Evolutionary conservation across 2,888 invertebrate genomes (phyloP).

Genomic region (Siphlonurus alternatus): DNA sequence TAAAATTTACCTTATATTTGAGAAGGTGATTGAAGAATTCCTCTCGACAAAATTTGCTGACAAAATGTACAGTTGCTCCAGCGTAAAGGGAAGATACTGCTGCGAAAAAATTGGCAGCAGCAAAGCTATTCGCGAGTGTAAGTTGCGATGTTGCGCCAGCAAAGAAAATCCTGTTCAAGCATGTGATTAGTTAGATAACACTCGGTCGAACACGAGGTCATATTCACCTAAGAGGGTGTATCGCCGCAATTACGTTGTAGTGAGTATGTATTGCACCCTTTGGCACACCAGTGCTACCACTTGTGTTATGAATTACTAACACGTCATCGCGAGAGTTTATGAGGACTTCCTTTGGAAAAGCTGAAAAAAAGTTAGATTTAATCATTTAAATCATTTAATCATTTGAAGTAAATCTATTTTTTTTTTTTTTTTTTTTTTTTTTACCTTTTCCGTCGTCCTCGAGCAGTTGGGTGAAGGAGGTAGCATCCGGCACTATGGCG

Average conservation of each 20-base stretch:
- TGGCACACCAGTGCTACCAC: slow-evolving; percentile 27
- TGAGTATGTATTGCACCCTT: slow-evolving; percentile 10
- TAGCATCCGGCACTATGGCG: neutral
- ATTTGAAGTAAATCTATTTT: no score
- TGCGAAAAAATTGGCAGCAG: neutral
- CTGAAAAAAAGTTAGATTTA: no score
- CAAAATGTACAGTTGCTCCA: neutral
- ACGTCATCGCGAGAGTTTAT: slow-evolving; percentile 20
- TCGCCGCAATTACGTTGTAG: neutral
- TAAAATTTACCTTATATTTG: slow-evolving; percentile 7
- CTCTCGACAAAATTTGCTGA: slow-evolving; percentile 2
- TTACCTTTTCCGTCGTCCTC: slow-evolving; percentile 3
- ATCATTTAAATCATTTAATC: no score
- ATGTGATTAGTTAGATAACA: no score
- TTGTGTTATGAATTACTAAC: slow-evolving; percentile 25
- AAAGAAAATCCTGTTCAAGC: no score
- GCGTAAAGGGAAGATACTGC: neutral
- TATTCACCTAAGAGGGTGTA: neutral
- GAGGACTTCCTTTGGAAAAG: neutral
- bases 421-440: no score
- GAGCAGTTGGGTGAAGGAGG: neutral
- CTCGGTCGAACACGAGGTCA: no score
- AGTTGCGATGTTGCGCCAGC: no score
- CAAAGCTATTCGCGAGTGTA: neutral
- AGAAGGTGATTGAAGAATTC: slow-evolving; percentile 1